Conservation (phyloP, 2,113 vertebrate genomes). For the Peromyscus maniculatus region DNA sequence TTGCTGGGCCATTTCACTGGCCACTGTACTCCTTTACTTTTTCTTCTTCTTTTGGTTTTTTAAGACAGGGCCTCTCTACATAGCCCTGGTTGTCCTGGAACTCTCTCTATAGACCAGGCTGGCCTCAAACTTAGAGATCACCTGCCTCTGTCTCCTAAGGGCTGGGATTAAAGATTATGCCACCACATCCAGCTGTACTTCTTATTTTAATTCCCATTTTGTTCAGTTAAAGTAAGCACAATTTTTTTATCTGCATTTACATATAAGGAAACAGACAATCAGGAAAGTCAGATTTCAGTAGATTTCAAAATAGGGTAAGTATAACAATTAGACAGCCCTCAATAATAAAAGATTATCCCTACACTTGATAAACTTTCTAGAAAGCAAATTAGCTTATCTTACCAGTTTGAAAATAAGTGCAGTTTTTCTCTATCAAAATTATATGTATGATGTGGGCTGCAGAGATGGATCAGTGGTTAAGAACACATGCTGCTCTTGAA, state of each 20-base stretch:
- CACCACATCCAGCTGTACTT: neutral
- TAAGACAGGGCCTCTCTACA: neutral
- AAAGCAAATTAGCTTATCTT: conserved; percentile 29
- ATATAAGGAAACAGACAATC: conserved; percentile 15
- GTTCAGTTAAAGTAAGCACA: conserved; percentile 24
- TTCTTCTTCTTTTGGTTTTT: neutral
- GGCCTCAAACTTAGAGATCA: neutral
- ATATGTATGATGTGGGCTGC: neutral
- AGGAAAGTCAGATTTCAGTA: neutral
- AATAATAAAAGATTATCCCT: neutral
- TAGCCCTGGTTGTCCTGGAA: neutral
- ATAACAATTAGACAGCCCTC: neutral
- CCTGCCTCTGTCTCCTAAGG: neutral
- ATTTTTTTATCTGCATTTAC: neutral
- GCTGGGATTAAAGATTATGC: neutral
- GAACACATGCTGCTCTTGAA: neutral
- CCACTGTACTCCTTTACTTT: neutral
- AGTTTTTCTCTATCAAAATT: conserved; percentile 41
- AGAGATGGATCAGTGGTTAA: neutral
- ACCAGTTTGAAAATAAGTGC: conserved; percentile 8
- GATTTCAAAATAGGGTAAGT: neutral
- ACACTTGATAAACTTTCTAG: conserved; percentile 18
- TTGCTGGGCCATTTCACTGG: neutral
- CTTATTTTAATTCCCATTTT: conserved; percentile 37
- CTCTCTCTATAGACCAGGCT: neutral